Evolutionary conservation across 2,797 vertebrate species (phyloP), one percentile per base, ranked within the genome.

Genomic region (Chloroceryle inda): DNA sequence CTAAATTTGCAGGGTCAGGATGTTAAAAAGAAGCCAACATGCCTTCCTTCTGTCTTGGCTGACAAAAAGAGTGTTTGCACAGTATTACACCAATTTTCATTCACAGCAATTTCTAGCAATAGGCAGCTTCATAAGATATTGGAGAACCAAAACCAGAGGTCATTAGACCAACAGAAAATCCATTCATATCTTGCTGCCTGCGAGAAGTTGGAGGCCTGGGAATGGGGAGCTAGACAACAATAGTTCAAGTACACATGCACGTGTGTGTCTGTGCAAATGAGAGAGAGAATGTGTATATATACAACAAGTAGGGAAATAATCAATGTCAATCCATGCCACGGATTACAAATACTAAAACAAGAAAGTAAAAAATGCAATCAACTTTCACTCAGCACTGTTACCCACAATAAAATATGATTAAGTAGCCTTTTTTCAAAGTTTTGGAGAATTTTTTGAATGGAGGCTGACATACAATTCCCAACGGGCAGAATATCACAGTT

Each of bases 211-310:
- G 44, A 76, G 20, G 19, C 21, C 49, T 42, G 37, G 16, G 53
- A 91, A 85, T 1, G 6, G 11, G 20, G 40, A 66, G 45, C 4
- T 2, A 69, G 47, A 22, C 19, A 85, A 42, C 26, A 64, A 61
- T 3, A 50, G 26, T 49, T 23, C 22, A 45, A 0, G 0, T 17
- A 31, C 4, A 6, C 0, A 1, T 14, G 18, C 8, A 1, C 18
- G 14, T 3, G 9, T 8, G 8, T 6, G 27, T 3, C 18, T 5
- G 21, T 4, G 8, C 21, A 74, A 81, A 59, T 24, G 53, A 53
- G 42, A 42, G 5, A 38, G 6, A 64, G 9, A 31, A 29, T 18
- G 8, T 5, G 3, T 24, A 38, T 23, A 22, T 8, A 33, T 2
- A 31, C 11, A 72, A 50, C 9, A 72, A 50, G 49, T 50, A 50